Conservation (phyloP, 1,140 invertebrate genomes). For the Chionoecetes opilio region DNA sequence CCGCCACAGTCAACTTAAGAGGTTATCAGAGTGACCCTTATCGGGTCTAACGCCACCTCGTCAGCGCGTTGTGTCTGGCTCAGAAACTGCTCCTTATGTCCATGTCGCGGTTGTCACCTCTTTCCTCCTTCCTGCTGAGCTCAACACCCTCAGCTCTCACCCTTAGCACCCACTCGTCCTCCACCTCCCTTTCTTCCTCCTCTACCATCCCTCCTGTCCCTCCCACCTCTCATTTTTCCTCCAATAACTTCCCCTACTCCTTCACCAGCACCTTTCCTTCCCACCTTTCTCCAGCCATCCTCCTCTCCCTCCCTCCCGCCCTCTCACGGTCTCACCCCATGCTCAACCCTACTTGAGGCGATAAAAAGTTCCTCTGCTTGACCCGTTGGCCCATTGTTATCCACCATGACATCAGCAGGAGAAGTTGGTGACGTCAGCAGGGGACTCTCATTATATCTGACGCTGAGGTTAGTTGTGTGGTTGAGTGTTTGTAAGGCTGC, state of each 20-base stretch:
- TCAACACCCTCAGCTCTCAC: not conserved
- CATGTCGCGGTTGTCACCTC: not conserved
- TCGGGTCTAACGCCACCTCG: slow-evolving; percentile 25
- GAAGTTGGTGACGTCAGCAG: slow-evolving; percentile 57
- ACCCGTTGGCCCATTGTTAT: slow-evolving; percentile 76
- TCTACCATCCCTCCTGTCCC: not conserved
- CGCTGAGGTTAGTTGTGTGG: slow-evolving; percentile 39
- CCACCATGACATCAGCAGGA: slow-evolving; percentile 77
- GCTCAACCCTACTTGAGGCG: slow-evolving; percentile 44
- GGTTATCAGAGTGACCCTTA: slow-evolving; percentile 51
- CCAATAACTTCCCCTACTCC: not conserved
- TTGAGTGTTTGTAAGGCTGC: not conserved
- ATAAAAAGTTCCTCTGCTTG: slow-evolving; percentile 67
- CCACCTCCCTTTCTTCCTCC: not conserved
- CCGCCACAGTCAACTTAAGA: slow-evolving; percentile 22
- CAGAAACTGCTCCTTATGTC: not conserved
- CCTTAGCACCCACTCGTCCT: not conserved
- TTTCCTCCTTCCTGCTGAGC: not conserved
- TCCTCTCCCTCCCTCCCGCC: not conserved
- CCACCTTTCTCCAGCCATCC: not conserved
- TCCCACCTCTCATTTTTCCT: not conserved
- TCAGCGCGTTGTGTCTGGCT: slow-evolving; percentile 4
- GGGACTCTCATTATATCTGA: slow-evolving; percentile 47
- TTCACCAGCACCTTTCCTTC: not conserved
- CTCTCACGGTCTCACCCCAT: not conserved